These are phyloP conservation scores for Rhinoraja longicauda DNA, from an alignment of 2,797 vertebrate genomes.

Conservation along the genomic window DNA sequence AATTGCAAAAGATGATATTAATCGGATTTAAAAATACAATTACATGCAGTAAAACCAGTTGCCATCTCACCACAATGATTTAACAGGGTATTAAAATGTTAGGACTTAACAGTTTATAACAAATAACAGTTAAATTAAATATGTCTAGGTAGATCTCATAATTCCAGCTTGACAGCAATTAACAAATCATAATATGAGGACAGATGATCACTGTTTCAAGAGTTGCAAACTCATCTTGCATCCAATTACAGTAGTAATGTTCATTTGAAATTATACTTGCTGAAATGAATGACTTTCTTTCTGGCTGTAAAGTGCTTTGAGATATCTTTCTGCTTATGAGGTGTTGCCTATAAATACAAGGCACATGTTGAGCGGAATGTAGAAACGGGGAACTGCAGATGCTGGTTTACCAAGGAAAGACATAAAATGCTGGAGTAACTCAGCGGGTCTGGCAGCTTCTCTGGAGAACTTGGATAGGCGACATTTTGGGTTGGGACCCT, in stretches of 20 bases:
- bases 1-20: background rate
- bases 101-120: background rate
- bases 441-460: too few species aligned
- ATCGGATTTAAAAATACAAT: background rate
- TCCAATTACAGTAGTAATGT: background rate
- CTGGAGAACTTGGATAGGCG: too few species aligned
- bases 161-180: conserved; percentile 7
- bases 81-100: background rate
- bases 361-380: too few species aligned
- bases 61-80: background rate
- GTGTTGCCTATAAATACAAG: background rate
- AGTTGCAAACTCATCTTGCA: background rate
- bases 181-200: conserved; percentile 8
- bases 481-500: too few species aligned
- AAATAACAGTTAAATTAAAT: background rate
- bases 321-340: background rate
- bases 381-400: too few species aligned
- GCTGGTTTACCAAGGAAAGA: too few species aligned
- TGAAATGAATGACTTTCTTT: background rate
- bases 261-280: background rate
- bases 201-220: background rate
- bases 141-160: conserved; percentile 6
- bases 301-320: background rate
- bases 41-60: background rate
- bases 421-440: too few species aligned